phyloP scores from a whole-genome alignment of 37 sponge, comb jelly and placozoan species.

The Cliona cf. orientalis region DNA sequence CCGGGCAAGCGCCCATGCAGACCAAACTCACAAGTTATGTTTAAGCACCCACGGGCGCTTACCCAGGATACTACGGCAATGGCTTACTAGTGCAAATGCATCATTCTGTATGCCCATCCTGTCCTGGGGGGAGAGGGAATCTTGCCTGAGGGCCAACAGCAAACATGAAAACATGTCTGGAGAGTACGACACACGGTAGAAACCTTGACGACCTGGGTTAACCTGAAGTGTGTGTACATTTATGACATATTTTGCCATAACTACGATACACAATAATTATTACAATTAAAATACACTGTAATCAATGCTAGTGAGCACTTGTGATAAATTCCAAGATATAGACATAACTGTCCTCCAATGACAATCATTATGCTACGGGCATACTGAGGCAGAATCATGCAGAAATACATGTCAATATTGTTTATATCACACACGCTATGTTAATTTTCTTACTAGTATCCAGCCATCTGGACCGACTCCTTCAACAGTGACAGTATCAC shows the following conservation, averaged over 20 bases:
- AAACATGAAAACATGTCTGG: constrained; percentile 66
- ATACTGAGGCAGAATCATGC: background rate
- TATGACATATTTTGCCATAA: no score
- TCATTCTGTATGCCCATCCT: constrained; percentile 85
- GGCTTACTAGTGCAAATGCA: constrained; percentile 76
- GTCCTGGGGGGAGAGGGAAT: constrained; percentile 74
- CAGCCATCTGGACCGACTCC: constrained; percentile 47
- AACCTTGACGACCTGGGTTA: constrained; percentile 78
- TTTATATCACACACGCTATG: background rate
- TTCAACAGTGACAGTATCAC: constrained; percentile 33
- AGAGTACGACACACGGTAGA: constrained; percentile 93
- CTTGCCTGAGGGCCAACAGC: constrained; percentile 57
- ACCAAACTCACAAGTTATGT: no score
- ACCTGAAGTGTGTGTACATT: constrained; percentile 16
- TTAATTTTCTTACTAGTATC: constrained; percentile 40
- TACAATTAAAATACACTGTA: background rate
- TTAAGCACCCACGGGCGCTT: no score
- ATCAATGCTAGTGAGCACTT: background rate
- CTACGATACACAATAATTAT: no score
- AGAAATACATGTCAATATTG: background rate
- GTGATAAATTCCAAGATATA: background rate
- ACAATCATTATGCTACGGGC: background rate
- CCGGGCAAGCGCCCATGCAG: no score
- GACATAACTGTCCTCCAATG: background rate
- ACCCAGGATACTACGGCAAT: background rate